Conservation (phyloP, 2,888 invertebrate genomes). For the Atethmia centrago region DNA sequence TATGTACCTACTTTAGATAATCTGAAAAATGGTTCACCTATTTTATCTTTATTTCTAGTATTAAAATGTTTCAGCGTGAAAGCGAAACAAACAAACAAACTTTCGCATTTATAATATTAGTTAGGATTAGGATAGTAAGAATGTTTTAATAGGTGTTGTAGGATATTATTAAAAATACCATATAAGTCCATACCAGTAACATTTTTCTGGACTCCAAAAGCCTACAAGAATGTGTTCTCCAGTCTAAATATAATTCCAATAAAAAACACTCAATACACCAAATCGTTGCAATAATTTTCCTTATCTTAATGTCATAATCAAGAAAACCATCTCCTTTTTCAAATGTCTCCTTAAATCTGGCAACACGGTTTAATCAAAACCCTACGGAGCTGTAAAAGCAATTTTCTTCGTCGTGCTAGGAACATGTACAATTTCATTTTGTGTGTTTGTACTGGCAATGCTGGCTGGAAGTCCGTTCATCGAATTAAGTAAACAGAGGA, state of each 20-base stretch:
- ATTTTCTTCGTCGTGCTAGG: constrained; percentile 46
- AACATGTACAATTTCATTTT: constrained; percentile 54
- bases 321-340: constrained; percentile 9
- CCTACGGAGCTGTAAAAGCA: constrained; percentile 49
- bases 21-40: no score
- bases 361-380: constrained; percentile 58
- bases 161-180: not conserved
- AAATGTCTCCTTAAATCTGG: constrained; percentile 39
- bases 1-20: no score
- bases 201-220: no score
- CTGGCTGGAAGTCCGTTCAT: constrained; percentile 45
- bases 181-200: not conserved
- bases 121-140: not conserved
- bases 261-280: not conserved
- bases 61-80: no score
- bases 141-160: not conserved
- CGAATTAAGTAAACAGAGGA: constrained; percentile 55
- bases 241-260: not conserved
- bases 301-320: constrained; percentile 29
- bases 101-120: not conserved
- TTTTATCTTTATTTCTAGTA: no score
- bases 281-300: constrained; percentile 16
- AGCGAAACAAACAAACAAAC: no score
- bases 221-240: not conserved
- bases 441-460: constrained; percentile 49